A percentile compares a stretch with the other conserved stretches of the same genome.
phyloP scores from a whole-genome alignment of 23 tunicate genomes.

The Ascidia mentula region DNA sequence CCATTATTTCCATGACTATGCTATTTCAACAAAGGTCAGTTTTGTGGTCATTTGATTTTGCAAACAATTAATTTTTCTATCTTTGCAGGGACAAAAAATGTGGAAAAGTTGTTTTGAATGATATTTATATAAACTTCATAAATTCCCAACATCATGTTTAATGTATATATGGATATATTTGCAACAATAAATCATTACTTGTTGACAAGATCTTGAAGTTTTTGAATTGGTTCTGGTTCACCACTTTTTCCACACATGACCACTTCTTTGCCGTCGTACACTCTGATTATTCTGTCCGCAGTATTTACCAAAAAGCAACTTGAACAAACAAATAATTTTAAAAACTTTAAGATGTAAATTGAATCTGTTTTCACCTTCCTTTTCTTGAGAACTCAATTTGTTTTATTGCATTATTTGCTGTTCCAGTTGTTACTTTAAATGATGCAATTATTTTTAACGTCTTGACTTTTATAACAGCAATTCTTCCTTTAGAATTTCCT shows the following conservation, averaged over 20 bases:
- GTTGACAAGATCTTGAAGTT: constrained; percentile 82
- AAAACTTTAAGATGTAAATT: not conserved
- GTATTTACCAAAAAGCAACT: constrained; percentile 89
- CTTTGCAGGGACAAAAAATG: not conserved
- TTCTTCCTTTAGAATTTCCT: constrained; percentile 82
- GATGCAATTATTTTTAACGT: constrained; percentile 73
- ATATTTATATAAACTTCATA: not conserved
- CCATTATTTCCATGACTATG: not conserved
- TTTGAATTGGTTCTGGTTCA: constrained; percentile 91
- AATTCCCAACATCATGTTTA: not conserved
- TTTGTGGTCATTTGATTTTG: not conserved
- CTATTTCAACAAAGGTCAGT: constrained; percentile 15
- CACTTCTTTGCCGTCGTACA: constrained; percentile 93
- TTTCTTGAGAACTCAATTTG: constrained; percentile 94
- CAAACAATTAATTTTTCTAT: not conserved
- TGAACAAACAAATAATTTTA: not conserved
- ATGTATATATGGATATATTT: too few relatives aligned
- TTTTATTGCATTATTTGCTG: constrained; percentile 68
- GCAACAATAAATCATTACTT: constrained; percentile 1
- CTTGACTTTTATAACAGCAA: constrained; percentile 56
- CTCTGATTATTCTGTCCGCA: constrained; percentile 87
- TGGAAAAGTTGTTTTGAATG: not conserved
- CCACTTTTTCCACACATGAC: constrained; percentile 86
- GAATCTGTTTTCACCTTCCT: constrained; percentile 42
- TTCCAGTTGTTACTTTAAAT: constrained; percentile 88